Conservation (phyloP, 2,888 invertebrate genomes). For the Crossocerus cetratus region DNA sequence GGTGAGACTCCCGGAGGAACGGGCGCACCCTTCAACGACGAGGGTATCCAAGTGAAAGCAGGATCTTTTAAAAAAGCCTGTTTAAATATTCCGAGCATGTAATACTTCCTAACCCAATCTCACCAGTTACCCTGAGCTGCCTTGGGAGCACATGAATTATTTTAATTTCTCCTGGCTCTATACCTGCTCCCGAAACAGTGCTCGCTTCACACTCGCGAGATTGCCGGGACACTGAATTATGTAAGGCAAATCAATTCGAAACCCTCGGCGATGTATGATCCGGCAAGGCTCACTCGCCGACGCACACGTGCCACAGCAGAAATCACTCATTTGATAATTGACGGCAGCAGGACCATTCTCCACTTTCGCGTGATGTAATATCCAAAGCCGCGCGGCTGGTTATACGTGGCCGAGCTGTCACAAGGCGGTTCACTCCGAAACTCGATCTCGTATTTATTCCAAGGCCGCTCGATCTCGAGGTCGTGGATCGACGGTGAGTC, state of each 20-base stretch:
- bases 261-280: no score
- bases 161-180: not conserved
- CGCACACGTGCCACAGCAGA: conserved; percentile 24
- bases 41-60: no score
- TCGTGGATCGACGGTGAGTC: not conserved
- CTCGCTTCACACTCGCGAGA: no score
- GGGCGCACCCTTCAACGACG: no score
- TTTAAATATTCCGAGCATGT: conserved; percentile 27
- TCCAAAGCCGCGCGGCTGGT: conserved; percentile 9
- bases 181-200: not conserved
- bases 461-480: not conserved
- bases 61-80: no score
- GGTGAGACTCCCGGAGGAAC: not conserved
- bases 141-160: not conserved
- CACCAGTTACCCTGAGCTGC: not conserved
- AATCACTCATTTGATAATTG: conserved; percentile 28
- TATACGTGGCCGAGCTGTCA: conserved; percentile 11
- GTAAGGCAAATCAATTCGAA: no score
- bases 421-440: not conserved
- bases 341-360: conserved; percentile 12
- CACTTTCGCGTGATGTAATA: conserved; percentile 11
- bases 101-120: conserved; percentile 11
- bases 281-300: not conserved
- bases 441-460: conserved; percentile 10
- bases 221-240: no score